Conservation (phyloP, 2,113 vertebrate species). For the Malurus melanocephalus region DNA sequence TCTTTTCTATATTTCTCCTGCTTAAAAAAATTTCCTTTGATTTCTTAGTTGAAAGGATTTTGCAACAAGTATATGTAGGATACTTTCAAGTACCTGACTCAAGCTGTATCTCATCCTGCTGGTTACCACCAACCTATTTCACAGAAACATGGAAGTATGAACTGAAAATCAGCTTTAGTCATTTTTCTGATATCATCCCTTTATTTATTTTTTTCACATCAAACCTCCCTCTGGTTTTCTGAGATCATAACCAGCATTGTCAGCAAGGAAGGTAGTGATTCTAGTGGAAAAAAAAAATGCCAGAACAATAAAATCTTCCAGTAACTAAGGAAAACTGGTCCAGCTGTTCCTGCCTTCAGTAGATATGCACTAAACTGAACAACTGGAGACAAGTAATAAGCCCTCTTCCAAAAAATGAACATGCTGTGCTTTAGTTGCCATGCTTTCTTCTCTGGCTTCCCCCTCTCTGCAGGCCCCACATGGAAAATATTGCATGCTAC, state of each 20-base stretch:
- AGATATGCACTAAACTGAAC: background rate
- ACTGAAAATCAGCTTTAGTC: background rate
- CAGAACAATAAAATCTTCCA: background rate
- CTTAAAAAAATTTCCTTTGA: background rate
- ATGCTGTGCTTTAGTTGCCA: background rate
- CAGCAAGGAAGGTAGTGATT: background rate
- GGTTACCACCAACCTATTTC: background rate
- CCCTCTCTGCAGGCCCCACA: background rate
- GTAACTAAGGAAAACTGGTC: background rate
- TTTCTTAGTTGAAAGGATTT: background rate
- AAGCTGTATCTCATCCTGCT: background rate
- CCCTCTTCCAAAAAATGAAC: background rate
- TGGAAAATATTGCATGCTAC: background rate
- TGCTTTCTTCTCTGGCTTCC: background rate
- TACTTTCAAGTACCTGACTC: background rate
- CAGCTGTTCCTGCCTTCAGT: background rate
- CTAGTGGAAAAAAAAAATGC: background rate
- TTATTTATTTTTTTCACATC: background rate
- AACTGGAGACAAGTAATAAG: background rate
- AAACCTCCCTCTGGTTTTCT: background rate
- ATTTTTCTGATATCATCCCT: background rate
- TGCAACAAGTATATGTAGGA: background rate
- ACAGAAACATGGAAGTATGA: background rate
- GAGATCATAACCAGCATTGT: background rate
- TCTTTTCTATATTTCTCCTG: background rate